Conservation (phyloP, 37 sponge, comb jelly and placozoan genomes). For the Tethya wilhelma region DNA sequence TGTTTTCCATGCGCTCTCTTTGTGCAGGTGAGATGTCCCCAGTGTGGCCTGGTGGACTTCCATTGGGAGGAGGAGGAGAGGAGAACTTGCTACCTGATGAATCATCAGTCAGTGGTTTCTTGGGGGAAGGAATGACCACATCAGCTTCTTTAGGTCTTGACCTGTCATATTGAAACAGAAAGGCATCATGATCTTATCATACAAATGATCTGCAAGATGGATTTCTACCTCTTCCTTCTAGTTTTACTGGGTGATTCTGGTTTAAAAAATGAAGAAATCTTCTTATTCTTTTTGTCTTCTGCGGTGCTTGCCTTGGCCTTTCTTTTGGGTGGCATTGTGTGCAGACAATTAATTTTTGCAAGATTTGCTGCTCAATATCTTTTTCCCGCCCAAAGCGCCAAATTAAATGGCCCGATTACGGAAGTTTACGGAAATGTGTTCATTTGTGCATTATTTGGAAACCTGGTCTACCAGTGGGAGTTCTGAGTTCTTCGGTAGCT, state of each 20-base stretch:
- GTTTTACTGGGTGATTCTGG: neutral
- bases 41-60: neutral
- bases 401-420: too few relatives aligned
- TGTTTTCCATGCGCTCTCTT: constrained; percentile 40
- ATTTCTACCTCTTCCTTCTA: neutral
- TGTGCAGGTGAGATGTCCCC: constrained; percentile 21
- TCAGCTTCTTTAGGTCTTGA: too few relatives aligned
- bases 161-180: too few relatives aligned
- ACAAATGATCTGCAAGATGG: too few relatives aligned
- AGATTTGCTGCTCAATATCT: neutral
- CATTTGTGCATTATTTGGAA: too few relatives aligned
- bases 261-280: constrained; percentile 31
- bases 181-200: too few relatives aligned
- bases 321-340: constrained; percentile 7
- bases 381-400: constrained; percentile 24
- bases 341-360: neutral
- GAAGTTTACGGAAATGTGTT: too few relatives aligned
- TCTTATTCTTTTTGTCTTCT: neutral
- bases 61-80: neutral
- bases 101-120: too few relatives aligned
- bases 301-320: neutral
- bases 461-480: neutral
- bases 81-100: neutral
- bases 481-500: neutral
- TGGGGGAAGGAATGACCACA: neutral